Base-by-base conservation (phyloP, 2,797 vertebrate species). In the Eospalax fontanierii region DNA sequence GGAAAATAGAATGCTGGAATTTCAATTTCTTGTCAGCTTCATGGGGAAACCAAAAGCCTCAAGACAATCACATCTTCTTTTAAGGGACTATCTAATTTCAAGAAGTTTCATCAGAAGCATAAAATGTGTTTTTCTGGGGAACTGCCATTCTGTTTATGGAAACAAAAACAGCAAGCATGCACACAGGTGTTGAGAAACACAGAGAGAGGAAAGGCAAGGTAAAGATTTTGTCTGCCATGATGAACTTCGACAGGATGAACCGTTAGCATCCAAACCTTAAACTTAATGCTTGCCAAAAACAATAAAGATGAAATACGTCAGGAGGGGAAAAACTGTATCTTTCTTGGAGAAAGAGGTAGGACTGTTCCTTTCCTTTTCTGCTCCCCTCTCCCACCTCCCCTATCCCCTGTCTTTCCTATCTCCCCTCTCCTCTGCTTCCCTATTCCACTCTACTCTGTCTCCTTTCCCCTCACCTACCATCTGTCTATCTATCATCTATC, bases 51-150 rank as follows among this genome's bases (percentile, higher is more conserved):
- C 84, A 68, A 91, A 90, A 88, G 57, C 81, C 80, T 96, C 87
- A 83, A 96, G 87, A 95, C 24, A 96, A 95, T 95, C 59, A 26
- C 71, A 76, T 96, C 76, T 94, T 95, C 87, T 95, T 96, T 96
- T 90, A 93, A 40, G 73, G 43, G 21, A 38, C 70, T 59, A 90
- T 80, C 73, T 93, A 84, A 96, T 97, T 97, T 96, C 65, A 86
- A 94, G 86, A 89, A 71, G 57, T 93, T 82, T 90, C 89, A 87
- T 93, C 94, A 93, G 82, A 96, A 94, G 43, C 87, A 66, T 93
- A 92, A 93, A 83, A 35, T 73, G 35, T 50, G n/a, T 80, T 95
- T 96, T 96, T 92, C 90, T 91, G 70, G 30, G 89, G 91, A 94
- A 76, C 19, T 68, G 33, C 85, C 61, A 30, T 80, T 94, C 92